Evolutionary conservation across 2,797 vertebrate genomes (phyloP).

Genomic region (Nannoperca australis): DNA sequence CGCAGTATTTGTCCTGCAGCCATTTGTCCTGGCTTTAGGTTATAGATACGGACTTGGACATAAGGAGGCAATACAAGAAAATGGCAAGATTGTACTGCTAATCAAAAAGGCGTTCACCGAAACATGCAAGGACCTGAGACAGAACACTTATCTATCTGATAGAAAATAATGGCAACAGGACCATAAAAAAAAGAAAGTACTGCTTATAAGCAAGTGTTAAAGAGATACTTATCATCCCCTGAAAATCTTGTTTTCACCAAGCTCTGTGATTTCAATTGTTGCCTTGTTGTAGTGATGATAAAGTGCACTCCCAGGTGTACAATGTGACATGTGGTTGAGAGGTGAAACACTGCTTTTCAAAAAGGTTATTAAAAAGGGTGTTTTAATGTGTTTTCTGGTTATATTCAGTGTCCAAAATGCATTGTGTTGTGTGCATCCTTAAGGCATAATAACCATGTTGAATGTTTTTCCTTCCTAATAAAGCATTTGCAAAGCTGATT

Average conservation of each 20-base stretch:
- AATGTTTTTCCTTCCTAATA: not conserved
- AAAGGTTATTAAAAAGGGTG: not conserved
- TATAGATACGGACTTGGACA: constrained; percentile 6
- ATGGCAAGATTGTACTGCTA: not conserved
- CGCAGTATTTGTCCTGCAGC: constrained; percentile 15
- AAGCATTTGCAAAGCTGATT: not conserved
- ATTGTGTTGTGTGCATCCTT: no score
- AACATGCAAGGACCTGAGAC: not conserved
- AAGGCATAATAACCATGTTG: no score
- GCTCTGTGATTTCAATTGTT: no score
- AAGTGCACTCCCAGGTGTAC: not conserved
- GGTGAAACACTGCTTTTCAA: not conserved
- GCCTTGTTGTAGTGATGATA: not conserved
- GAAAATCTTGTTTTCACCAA: not conserved
- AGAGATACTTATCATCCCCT: not conserved
- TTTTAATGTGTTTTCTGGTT: not conserved
- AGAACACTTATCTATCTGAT: not conserved
- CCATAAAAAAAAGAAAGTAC: not conserved
- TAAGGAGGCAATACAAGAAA: not conserved
- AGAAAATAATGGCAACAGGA: not conserved
- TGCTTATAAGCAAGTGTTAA: not conserved
- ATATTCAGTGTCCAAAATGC: not conserved
- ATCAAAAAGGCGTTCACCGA: not conserved
- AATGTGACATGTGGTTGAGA: not conserved
- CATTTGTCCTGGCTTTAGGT: constrained; percentile 3